A percentile compares a stretch with the other conserved stretches of the same genome.
These are phyloP conservation scores for Gerris buenoi DNA, from an alignment of 1,140 invertebrate species.

Conservation along the genomic window DNA sequence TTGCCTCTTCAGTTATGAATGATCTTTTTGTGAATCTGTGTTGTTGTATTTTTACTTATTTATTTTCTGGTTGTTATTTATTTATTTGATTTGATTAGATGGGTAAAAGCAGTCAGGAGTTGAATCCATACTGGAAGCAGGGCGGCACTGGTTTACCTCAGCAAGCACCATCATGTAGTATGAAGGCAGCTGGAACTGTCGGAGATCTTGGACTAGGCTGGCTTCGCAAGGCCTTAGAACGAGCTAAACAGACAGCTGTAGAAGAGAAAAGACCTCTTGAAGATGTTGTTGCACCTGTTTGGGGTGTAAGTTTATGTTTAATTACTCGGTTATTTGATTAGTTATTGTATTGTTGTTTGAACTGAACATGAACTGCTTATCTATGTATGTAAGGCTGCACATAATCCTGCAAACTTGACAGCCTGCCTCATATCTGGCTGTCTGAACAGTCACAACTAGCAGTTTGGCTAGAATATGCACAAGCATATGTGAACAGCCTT, in stretches of 20 bases:
- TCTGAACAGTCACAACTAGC: too few relatives aligned
- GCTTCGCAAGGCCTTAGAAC: conserved; percentile 39
- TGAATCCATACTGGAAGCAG: conserved; percentile 87
- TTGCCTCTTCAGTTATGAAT: too few relatives aligned
- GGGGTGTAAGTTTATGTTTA: conserved; percentile 36
- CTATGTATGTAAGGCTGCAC: too few relatives aligned
- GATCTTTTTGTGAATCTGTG: too few relatives aligned
- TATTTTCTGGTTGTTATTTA: too few relatives aligned
- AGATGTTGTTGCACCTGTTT: conserved; percentile 44
- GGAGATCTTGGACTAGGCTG: conserved; percentile 36
- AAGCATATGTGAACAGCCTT: too few relatives aligned
- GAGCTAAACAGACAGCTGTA: conserved; percentile 41
- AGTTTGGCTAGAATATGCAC: too few relatives aligned
- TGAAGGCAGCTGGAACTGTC: conserved; percentile 15
- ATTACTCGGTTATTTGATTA: not conserved
- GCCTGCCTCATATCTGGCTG: too few relatives aligned
- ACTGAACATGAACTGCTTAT: too few relatives aligned
- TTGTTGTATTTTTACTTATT: too few relatives aligned
- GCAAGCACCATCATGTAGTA: conserved; percentile 23
- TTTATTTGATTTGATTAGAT: conserved; percentile 34
- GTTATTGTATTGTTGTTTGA: conserved; percentile 8
- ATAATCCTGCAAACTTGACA: too few relatives aligned
- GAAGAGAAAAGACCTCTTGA: conserved; percentile 39
- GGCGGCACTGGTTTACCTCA: conserved; percentile 64
- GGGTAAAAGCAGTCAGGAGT: conserved; percentile 53